Evolutionary conservation across 2,113 vertebrate species (phyloP).

Genomic region (Numida meleagris): DNA sequence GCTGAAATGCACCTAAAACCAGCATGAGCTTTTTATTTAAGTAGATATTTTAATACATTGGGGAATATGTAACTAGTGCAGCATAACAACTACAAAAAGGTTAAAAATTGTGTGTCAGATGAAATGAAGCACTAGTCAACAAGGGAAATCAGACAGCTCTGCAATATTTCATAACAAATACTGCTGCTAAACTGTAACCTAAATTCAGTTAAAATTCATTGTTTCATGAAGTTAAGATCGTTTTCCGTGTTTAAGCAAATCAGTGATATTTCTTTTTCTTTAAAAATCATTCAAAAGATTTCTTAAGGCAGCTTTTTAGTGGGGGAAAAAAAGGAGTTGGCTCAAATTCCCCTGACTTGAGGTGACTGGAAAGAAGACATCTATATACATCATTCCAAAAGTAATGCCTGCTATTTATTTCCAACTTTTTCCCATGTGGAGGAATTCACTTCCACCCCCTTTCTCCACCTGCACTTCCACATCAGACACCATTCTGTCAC

Average conservation of each 20-base stretch:
- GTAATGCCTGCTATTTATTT: too few relatives aligned
- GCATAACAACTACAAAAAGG: neutral
- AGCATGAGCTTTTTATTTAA: neutral
- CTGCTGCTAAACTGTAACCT: neutral
- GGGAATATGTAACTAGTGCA: neutral
- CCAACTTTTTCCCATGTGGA: too few relatives aligned
- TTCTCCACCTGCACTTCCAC: too few relatives aligned
- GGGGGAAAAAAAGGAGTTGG: neutral
- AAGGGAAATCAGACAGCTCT: neutral
- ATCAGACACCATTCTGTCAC: too few relatives aligned
- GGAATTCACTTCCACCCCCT: too few relatives aligned
- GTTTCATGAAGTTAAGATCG: neutral
- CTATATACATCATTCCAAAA: neutral
- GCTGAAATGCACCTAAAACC: neutral
- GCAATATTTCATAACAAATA: neutral
- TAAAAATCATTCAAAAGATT: neutral
- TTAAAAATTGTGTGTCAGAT: neutral
- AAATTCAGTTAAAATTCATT: neutral
- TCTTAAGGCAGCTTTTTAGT: neutral
- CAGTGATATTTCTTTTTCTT: neutral
- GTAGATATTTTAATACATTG: neutral
- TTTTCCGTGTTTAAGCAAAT: neutral
- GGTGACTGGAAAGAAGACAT: neutral
- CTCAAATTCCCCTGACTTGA: neutral
- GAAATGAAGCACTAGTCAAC: neutral